These are phyloP conservation scores for Pocota personata DNA, from an alignment of 2,888 invertebrate genomes.

Conservation along the genomic window DNA sequence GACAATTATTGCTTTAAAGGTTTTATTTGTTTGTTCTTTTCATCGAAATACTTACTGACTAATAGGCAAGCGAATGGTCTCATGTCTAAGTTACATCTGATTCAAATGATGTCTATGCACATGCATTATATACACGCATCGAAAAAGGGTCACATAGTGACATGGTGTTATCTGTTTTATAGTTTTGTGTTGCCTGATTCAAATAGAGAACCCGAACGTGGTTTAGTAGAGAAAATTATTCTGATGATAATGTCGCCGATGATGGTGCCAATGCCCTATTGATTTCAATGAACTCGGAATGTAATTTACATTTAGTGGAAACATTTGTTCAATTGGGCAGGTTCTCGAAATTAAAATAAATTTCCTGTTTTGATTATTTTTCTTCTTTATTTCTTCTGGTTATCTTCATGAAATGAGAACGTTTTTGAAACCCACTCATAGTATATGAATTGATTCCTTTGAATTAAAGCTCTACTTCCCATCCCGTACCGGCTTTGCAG, in stretches of 20 bases:
- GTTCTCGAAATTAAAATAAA: background rate
- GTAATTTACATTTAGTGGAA: background rate
- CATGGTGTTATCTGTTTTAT: conserved; percentile 13
- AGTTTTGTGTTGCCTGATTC: background rate
- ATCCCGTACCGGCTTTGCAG: too few relatives aligned
- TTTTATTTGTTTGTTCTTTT: background rate
- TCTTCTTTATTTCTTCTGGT: background rate
- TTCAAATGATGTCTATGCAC: background rate
- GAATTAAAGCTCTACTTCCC: too few relatives aligned
- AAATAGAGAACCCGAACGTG: background rate
- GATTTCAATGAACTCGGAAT: background rate
- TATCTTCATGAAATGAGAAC: too few relatives aligned
- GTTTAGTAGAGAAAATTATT: background rate
- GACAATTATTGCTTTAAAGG: background rate
- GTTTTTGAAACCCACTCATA: too few relatives aligned
- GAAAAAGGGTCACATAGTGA: background rate
- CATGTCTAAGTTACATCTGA: conserved; percentile 39
- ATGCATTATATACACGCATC: conserved; percentile 25
- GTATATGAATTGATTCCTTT: too few relatives aligned
- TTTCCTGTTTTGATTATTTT: background rate
- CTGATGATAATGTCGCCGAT: background rate
- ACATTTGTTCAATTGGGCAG: background rate
- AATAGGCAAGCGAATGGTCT: conserved; percentile 32
- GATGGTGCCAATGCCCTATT: background rate
- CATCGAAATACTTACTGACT: conserved; percentile 23